Base-by-base conservation (phyloP, 1,140 invertebrate genomes). In the Papilio dardanus region DNA sequence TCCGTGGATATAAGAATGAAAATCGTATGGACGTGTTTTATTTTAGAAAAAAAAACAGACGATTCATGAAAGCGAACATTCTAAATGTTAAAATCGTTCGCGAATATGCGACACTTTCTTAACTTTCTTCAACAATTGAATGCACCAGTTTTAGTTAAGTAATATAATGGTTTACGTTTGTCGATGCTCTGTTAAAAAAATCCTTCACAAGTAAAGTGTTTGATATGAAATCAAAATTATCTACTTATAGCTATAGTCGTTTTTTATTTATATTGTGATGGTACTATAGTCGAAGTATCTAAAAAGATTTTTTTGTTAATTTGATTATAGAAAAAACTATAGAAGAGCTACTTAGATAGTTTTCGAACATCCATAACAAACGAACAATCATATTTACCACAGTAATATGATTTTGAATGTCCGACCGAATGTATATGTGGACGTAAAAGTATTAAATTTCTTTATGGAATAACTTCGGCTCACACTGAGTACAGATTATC, bases 31-130 rank as follows among this genome's bases (percentile, higher is more conserved):
- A 31, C 0, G 8, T 42, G 35, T 35, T 71, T 42, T 54, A n/a
- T n/a, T 71, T 71, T 50, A 21, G 16, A 19, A 31, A 71, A 50
- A 71, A 71, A 19, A 46, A 50, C 40, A 7, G 65, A 68, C 35
- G 66, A n/a, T n/a, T n/a, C n/a, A n/a, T n/a, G n/a, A 50, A 71
- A 71, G 69, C 31, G 69, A 71, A 71, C 69, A 54, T 71, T 71
- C 69, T 71, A 71, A 71, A 54, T 54, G 71, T 78, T 74, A 77
- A 81, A 81, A 82, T 79, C 68, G 73, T 81, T 78, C 62, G 75
- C 14, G 74, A 78, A 81, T 77, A 73, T 31, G 46, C 42, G 69
- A 81, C 77, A 82, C 84, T 84, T 83, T 87, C 81, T 78, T 86
- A 76, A 78, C 79, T 83, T 84, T 82, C 78, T 76, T 79, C 66